Base-by-base conservation (phyloP, 2,888 invertebrate genomes). In the Agrotis ipsilon region DNA sequence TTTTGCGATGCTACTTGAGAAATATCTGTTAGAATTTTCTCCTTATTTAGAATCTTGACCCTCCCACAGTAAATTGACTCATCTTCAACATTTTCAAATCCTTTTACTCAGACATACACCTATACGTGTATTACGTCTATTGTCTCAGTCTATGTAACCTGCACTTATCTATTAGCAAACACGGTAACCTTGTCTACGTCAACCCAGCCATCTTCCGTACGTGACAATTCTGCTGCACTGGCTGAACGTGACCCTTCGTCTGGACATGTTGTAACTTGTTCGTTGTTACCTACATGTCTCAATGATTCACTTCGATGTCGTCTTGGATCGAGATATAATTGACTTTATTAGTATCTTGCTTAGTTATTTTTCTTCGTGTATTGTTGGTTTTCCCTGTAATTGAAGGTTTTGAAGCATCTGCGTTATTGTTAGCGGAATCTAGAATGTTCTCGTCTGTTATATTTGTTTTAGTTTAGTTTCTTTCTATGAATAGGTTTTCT, bases 201-300 rank as follows among this genome's bases (percentile, higher is more conserved):
- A 78, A 65, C 73, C 64, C 9, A 24, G 46, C 46, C 77, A 69
- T 76, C 81, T 54, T 16, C 52, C 32, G n/a, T 81, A 80, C 83
- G 83, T 83, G 83, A 82, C 67, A 4, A 68, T 82, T 75, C 71
- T 49, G 66, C 75, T 65, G 55, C 45, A 64, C 70, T 72, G 48
- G 43, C 66, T 27, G 43, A 58, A 85, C 84, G 84, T 84, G 85
- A 79, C 68, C 62, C 43, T 73, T 43, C 43, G 19, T 24, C 39
- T 45, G 49, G 24, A 54, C 85, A 67, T 83, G 83, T 75, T 49
- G 68, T 55, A 75, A 83, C 73, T 72, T 80, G 85, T 72, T 24
- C 57, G 39, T 57, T 55, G 63, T 60, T 32, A 39, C 39, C 39
- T 39, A 39, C 61, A 67, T 75, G 62, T 76, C 74, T 24, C 48